phyloP scores from a whole-genome alignment of 2,888 invertebrate species.

The Mylabris sibirica region DNA sequence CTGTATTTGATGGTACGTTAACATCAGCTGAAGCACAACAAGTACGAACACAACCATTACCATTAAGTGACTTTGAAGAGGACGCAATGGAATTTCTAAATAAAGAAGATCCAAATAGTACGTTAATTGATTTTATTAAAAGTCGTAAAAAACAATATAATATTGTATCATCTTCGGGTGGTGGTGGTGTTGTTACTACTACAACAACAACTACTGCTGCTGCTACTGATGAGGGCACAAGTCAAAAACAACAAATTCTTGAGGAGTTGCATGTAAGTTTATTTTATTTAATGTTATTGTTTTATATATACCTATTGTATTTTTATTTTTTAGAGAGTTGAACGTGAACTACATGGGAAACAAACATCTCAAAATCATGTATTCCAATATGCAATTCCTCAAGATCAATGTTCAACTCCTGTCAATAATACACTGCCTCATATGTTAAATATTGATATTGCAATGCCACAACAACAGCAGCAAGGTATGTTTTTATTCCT shows the following conservation, averaged over 20 bases:
- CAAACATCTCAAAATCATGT: constrained; percentile 54
- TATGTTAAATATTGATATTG: constrained; percentile 63
- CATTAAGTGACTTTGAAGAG: constrained; percentile 56
- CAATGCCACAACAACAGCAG: constrained; percentile 57
- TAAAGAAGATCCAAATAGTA: constrained; percentile 64
- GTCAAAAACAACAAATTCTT: constrained; percentile 74
- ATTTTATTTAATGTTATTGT: constrained; percentile 11
- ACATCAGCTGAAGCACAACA: constrained; percentile 68
- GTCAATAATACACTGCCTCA: constrained; percentile 59
- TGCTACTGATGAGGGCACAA: constrained; percentile 67
- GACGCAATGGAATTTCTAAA: constrained; percentile 59
- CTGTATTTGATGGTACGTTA: constrained; percentile 62
- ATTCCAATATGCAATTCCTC: constrained; percentile 56
- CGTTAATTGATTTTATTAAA: constrained; percentile 60
- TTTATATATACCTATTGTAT: constrained; percentile 11
- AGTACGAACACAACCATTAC: constrained; percentile 62
- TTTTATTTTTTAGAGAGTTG: constrained; percentile 66
- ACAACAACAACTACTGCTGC: constrained; percentile 15
- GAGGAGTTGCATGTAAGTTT: constrained; percentile 68
- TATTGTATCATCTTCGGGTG: constrained; percentile 38
- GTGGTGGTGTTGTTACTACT: not conserved
- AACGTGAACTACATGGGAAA: constrained; percentile 71
- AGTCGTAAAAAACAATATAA: constrained; percentile 56
- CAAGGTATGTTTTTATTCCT: constrained; percentile 41
- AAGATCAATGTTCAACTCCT: constrained; percentile 52